These are phyloP conservation scores for Metallyticus violacea DNA, from an alignment of 2,888 invertebrate species.

Conservation along the genomic window DNA sequence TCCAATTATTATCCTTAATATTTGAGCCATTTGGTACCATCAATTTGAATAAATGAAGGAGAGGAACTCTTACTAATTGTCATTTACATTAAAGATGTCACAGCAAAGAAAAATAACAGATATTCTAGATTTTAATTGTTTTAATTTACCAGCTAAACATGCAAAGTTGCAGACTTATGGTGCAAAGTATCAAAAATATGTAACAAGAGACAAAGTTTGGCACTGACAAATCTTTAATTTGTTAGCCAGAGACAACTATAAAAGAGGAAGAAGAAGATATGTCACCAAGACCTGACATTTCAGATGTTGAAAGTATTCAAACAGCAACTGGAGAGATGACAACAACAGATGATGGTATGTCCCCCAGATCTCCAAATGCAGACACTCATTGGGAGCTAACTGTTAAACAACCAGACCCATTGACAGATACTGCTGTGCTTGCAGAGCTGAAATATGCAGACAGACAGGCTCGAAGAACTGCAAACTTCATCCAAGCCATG, in stretches of 20 bases:
- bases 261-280: background rate
- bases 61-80: too few species aligned
- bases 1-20: too few species aligned
- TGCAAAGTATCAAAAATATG: too few species aligned
- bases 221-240: too few species aligned
- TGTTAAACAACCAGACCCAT: constrained; percentile 29
- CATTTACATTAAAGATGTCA: too few species aligned
- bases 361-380: background rate
- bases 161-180: too few species aligned
- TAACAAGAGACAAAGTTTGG: too few species aligned
- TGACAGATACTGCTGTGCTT: constrained; percentile 42
- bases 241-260: background rate
- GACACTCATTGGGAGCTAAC: background rate
- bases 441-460: constrained; percentile 51
- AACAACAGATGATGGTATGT: background rate
- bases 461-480: constrained; percentile 49
- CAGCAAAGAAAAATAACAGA: too few species aligned
- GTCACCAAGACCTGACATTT: background rate
- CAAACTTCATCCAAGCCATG: constrained; percentile 48
- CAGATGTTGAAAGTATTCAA: background rate
- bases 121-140: too few species aligned
- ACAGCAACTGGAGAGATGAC: background rate
- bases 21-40: too few species aligned
- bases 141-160: too few species aligned
- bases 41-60: too few species aligned